These are phyloP conservation scores for Fissipunctia ypsillon DNA, from an alignment of 2,888 invertebrate genomes.

Conservation along the genomic window DNA sequence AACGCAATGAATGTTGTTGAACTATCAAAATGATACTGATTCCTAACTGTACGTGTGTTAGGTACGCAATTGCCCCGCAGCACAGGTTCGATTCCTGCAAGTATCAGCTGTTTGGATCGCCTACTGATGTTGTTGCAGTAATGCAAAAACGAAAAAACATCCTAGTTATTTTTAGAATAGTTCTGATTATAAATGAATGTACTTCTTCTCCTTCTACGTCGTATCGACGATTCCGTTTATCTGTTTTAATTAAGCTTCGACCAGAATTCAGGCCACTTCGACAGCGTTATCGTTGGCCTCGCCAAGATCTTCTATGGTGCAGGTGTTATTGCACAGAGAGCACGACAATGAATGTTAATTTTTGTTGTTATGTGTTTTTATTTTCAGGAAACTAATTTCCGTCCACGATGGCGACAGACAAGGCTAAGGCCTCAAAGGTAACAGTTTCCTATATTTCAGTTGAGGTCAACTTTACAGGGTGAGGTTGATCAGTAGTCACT, in stretches of 20 bases:
- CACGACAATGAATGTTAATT: neutral
- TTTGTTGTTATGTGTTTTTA: neutral
- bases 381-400: constrained; percentile 47
- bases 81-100: neutral
- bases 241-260: too few relatives aligned
- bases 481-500: too few relatives aligned
- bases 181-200: neutral
- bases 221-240: too few relatives aligned
- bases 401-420: constrained; percentile 77
- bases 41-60: too few relatives aligned
- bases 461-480: neutral
- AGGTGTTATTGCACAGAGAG: too few relatives aligned
- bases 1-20: too few relatives aligned
- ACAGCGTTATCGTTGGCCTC: too few relatives aligned
- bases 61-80: too few relatives aligned
- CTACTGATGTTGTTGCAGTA: neutral
- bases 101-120: neutral
- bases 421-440: constrained; percentile 77
- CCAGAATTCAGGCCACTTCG: too few relatives aligned
- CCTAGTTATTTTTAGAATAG: neutral
- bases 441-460: neutral
- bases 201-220: too few relatives aligned
- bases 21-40: too few relatives aligned
- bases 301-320: too few relatives aligned
- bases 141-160: neutral